Conservation (phyloP, 2,113 vertebrate genomes). For the Syngnathus scovelli region DNA sequence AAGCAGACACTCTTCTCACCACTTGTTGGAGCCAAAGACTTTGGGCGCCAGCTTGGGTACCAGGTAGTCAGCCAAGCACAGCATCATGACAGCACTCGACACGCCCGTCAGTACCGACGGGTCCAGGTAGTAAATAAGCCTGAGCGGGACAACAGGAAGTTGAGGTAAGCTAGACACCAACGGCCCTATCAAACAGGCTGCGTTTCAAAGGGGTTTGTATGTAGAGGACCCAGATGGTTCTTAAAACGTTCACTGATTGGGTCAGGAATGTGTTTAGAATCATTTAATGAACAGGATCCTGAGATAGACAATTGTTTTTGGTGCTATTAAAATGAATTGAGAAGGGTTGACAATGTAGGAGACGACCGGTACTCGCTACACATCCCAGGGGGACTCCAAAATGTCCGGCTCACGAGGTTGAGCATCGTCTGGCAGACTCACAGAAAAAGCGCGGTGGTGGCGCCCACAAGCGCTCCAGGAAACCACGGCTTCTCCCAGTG, state of each 20-base stretch:
- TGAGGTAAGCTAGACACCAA: background rate
- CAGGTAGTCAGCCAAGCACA: conserved; percentile 94
- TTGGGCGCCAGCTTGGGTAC: conserved; percentile 90
- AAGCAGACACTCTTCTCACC: conserved; percentile 65
- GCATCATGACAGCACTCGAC: conserved; percentile 88
- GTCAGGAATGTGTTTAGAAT: too few species aligned
- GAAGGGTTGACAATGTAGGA: too few species aligned
- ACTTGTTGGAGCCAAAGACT: conserved; percentile 95
- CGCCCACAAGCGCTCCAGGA: conserved; percentile 78
- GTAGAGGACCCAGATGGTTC: too few species aligned
- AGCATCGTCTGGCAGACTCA: conserved; percentile 68
- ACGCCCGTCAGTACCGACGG: conserved; percentile 93
- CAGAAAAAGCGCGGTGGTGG: conserved; percentile 83
- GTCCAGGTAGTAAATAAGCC: conserved; percentile 91
- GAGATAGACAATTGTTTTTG: too few species aligned
- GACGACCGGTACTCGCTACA: too few species aligned
- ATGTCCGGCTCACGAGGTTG: too few species aligned
- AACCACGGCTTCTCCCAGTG: conserved; percentile 96
- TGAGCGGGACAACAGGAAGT: conserved; percentile 41
- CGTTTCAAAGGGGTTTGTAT: background rate
- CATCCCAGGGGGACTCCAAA: too few species aligned
- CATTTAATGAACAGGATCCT: too few species aligned
- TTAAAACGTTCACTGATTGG: too few species aligned
- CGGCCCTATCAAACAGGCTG: too few species aligned
- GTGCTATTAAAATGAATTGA: too few species aligned